Evolutionary conservation across 2,113 vertebrate species (phyloP).

Genomic region (Conger conger): DNA sequence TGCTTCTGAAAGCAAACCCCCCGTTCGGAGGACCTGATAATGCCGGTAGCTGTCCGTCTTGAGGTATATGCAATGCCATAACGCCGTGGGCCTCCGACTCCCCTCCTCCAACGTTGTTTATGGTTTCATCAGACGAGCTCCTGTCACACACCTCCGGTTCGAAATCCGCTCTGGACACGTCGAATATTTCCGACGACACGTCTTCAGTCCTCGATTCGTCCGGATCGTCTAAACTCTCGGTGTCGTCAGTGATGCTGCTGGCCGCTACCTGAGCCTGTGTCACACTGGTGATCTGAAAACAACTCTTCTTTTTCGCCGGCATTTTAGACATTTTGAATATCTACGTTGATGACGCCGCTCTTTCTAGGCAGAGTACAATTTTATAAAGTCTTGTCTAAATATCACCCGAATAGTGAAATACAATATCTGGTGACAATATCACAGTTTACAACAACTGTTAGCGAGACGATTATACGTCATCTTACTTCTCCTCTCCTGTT

Average conservation of each 20-base stretch:
- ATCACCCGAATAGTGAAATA: slow-evolving; percentile 37
- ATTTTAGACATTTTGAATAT: slow-evolving; percentile 88
- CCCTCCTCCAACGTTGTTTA: slow-evolving; percentile 81
- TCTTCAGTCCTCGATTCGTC: slow-evolving; percentile 95
- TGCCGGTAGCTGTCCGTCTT: slow-evolving; percentile 67
- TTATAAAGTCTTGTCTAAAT: slow-evolving; percentile 27
- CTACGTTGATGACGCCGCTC: slow-evolving; percentile 46
- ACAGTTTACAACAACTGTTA: slow-evolving; percentile 26
- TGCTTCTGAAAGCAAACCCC: slow-evolving; percentile 65
- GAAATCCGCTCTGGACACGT: slow-evolving; percentile 72
- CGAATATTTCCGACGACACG: slow-evolving; percentile 80
- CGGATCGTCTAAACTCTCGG: slow-evolving; percentile 94
- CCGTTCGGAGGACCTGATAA: slow-evolving; percentile 59
- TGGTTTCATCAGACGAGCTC: slow-evolving; percentile 88
- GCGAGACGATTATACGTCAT: slow-evolving; percentile 15
- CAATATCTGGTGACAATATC: slow-evolving; percentile 24
- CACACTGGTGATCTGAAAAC: slow-evolving; percentile 99
- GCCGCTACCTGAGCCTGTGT: slow-evolving; percentile 95
- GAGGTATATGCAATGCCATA: slow-evolving; percentile 71
- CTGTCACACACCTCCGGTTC: slow-evolving; percentile 75
- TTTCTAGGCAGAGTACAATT: slow-evolving; percentile 30
- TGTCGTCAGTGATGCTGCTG: slow-evolving; percentile 86
- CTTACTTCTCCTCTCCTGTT: slow-evolving; percentile 20
- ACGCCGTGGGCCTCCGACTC: slow-evolving; percentile 77
- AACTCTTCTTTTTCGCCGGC: slow-evolving; percentile 99